These are phyloP conservation scores for Sepioteuthis lessoniana DNA, from an alignment of 2,888 invertebrate genomes.

Conservation along the genomic window DNA sequence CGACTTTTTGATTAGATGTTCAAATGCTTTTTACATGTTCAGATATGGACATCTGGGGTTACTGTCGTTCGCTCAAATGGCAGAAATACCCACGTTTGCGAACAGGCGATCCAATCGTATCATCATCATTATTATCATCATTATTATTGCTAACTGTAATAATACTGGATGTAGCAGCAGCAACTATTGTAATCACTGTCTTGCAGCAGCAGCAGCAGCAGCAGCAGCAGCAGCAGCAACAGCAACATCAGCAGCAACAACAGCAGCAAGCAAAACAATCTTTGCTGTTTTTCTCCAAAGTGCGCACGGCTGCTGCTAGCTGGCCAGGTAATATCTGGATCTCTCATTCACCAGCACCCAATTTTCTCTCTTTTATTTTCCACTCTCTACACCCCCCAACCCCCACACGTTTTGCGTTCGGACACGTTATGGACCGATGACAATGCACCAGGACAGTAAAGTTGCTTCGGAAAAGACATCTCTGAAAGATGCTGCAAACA, in stretches of 20 bases:
- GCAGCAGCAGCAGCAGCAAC: neutral
- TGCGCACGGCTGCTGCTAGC: neutral
- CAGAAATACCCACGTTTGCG: neutral
- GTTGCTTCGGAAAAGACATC: conserved; percentile 24
- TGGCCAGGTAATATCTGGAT: neutral
- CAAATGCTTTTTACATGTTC: neutral
- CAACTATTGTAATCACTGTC: neutral
- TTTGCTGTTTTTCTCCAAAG: neutral
- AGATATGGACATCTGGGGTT: neutral
- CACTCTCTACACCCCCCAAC: too few relatives aligned
- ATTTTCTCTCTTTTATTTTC: neutral
- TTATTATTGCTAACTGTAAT: neutral
- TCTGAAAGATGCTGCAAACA: neutral
- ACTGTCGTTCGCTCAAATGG: neutral
- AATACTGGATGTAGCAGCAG: neutral
- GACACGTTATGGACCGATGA: conserved; percentile 2
- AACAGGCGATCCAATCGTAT: neutral
- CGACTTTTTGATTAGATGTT: too few relatives aligned
- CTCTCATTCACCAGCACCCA: neutral
- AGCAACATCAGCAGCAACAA: neutral
- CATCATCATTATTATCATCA: neutral
- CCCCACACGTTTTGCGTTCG: neutral
- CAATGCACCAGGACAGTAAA: neutral
- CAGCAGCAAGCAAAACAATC: neutral
- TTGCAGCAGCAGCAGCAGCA: neutral